phyloP scores from a whole-genome alignment of 2,888 invertebrate genomes.

The Athripsodes cinereus region DNA sequence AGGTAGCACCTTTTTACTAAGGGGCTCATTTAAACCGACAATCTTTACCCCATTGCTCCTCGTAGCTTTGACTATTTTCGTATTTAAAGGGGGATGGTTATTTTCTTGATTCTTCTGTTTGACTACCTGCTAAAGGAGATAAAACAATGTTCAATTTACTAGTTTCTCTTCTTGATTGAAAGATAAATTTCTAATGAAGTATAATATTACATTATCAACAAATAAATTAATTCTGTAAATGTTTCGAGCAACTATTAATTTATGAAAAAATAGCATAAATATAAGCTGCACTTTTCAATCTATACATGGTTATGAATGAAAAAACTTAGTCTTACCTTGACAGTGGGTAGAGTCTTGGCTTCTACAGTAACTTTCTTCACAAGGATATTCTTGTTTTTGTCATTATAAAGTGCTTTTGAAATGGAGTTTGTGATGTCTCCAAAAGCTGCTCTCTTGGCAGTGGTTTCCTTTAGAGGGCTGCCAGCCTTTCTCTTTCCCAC shows the following conservation, averaged over 20 bases:
- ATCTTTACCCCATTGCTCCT: slow-evolving; percentile 7
- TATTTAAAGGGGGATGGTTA: slow-evolving; percentile 31
- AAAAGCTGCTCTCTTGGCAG: slow-evolving; percentile 75
- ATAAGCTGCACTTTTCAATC: no score
- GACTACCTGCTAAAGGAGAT: slow-evolving; percentile 27
- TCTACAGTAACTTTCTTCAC: slow-evolving; percentile 49
- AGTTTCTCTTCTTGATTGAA: not conserved
- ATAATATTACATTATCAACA: no score
- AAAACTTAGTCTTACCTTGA: slow-evolving; percentile 37
- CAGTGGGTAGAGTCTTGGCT: slow-evolving; percentile 44
- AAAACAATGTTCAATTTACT: not conserved
- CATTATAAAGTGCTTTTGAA: slow-evolving; percentile 34
- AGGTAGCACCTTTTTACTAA: slow-evolving; percentile 7
- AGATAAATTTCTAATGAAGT: not conserved
- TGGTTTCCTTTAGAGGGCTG: slow-evolving; percentile 69
- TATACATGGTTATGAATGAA: not conserved
- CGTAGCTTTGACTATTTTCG: slow-evolving; percentile 28
- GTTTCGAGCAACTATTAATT: no score
- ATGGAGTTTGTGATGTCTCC: slow-evolving; percentile 78
- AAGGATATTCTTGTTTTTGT: slow-evolving; percentile 31
- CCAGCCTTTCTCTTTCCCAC: slow-evolving; percentile 73
- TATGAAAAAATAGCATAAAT: no score
- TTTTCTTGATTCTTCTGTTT: slow-evolving; percentile 40
- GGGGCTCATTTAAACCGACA: slow-evolving; percentile 1
- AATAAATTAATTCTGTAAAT: no score